Evolutionary conservation across 1,140 invertebrate genomes (phyloP).

Genomic region (Acromyrmex heyeri): DNA sequence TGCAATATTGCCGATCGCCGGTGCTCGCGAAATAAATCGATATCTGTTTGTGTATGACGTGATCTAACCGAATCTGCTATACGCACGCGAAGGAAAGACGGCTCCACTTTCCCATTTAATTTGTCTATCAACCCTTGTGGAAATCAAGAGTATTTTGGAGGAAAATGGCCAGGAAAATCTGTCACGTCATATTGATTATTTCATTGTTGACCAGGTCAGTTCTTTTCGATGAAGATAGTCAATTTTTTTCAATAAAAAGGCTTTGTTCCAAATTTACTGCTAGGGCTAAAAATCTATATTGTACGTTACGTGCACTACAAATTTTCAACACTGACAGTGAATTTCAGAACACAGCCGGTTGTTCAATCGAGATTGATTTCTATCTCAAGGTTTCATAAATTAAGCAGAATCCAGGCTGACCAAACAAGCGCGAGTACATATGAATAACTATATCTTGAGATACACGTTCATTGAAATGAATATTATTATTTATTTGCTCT

Average conservation of each 20-base stretch:
- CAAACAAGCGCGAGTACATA: neutral
- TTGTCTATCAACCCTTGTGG: neutral
- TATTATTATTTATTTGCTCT: neutral
- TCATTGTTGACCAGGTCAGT: conserved; percentile 40
- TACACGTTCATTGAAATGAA: neutral
- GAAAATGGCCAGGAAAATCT: conserved; percentile 11
- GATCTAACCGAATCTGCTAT: conserved; percentile 2
- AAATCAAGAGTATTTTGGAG: neutral
- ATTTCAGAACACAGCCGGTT: neutral
- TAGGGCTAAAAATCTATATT: too few species aligned
- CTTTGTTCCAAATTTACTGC: too few species aligned
- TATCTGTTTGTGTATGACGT: neutral
- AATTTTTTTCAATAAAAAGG: neutral
- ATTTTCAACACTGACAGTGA: too few species aligned
- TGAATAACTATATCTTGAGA: neutral
- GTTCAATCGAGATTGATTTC: neutral
- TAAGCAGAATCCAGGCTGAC: neutral
- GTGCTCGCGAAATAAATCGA: neutral
- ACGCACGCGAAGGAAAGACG: neutral
- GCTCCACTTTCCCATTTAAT: neutral
- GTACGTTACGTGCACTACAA: too few species aligned
- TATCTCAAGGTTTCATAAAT: neutral
- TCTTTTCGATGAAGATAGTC: too few species aligned
- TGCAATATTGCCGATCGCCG: conserved; percentile 8
- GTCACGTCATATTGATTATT: neutral